Evolutionary conservation across 2,113 vertebrate genomes (phyloP).

Genomic region (Anthoscopus minutus): DNA sequence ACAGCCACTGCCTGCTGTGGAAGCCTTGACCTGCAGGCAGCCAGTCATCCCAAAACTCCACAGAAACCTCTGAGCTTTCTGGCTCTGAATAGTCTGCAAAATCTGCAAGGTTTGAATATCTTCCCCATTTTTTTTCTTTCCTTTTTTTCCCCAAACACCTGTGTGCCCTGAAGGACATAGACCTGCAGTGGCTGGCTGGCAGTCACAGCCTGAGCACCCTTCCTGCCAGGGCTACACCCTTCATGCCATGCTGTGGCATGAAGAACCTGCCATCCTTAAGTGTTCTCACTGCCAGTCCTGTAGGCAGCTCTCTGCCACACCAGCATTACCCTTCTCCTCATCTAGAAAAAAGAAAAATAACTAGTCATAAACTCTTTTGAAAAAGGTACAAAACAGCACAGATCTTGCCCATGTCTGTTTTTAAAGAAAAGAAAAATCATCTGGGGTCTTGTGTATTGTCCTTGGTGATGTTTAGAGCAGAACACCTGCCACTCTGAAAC

Average conservation of each 20-base stretch:
- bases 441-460: not conserved
- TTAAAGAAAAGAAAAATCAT: not conserved
- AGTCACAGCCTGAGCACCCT: not conserved
- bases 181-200: not conserved
- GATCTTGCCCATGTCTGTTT: not conserved
- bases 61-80: not conserved
- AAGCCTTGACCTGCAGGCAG: not conserved
- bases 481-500: not conserved
- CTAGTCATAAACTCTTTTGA: not conserved
- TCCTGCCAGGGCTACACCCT: not conserved
- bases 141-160: fast-evolving
- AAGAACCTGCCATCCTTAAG: not conserved
- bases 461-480: not conserved
- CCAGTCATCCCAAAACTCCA: not conserved
- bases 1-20: not conserved
- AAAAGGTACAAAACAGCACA: not conserved
- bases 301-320: not conserved
- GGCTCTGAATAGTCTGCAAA: not conserved
- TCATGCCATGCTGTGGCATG: not conserved
- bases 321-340: not conserved
- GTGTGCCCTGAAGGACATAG: fast-evolving
- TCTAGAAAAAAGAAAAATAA: not conserved
- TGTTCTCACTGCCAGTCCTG: not conserved
- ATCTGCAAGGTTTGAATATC: not conserved
- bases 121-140: fast-evolving